Conservation (phyloP, 2,113 vertebrate genomes). For the Pitta sordida region DNA sequence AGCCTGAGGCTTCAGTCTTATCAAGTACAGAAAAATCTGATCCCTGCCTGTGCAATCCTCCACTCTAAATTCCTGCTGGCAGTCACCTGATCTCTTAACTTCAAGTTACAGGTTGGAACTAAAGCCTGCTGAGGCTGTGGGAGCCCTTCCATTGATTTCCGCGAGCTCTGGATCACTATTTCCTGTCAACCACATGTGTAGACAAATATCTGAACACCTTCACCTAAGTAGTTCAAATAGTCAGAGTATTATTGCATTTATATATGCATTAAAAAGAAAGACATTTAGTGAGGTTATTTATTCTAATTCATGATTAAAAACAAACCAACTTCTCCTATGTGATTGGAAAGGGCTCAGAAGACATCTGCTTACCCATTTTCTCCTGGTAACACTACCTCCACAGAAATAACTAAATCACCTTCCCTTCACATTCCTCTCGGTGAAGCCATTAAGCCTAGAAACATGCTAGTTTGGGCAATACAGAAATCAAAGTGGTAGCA, state of each 20-base stretch:
- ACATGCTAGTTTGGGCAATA: conserved; percentile 85
- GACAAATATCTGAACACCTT: not conserved
- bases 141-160: conserved; percentile 49
- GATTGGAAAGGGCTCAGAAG: conserved; percentile 67
- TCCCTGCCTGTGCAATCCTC: conserved; percentile 29
- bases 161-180: not conserved
- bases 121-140: conserved; percentile 26
- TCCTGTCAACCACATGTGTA: not conserved
- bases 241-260: not conserved
- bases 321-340: conserved; percentile 22
- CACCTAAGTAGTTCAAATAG: not conserved
- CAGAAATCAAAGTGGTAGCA: conserved; percentile 81
- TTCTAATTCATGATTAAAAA: not conserved
- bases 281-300: conserved; percentile 46
- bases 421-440: conserved; percentile 77
- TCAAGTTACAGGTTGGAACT: conserved; percentile 16
- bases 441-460: conserved; percentile 87
- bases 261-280: not conserved
- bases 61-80: conserved; percentile 40
- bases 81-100: conserved; percentile 50
- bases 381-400: conserved; percentile 71
- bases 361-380: conserved; percentile 71
- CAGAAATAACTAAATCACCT: conserved; percentile 81
- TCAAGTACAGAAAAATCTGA: conserved; percentile 36
- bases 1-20: conserved; percentile 35